phyloP scores from a whole-genome alignment of 2,797 vertebrate genomes.

The Menidia menidia region DNA sequence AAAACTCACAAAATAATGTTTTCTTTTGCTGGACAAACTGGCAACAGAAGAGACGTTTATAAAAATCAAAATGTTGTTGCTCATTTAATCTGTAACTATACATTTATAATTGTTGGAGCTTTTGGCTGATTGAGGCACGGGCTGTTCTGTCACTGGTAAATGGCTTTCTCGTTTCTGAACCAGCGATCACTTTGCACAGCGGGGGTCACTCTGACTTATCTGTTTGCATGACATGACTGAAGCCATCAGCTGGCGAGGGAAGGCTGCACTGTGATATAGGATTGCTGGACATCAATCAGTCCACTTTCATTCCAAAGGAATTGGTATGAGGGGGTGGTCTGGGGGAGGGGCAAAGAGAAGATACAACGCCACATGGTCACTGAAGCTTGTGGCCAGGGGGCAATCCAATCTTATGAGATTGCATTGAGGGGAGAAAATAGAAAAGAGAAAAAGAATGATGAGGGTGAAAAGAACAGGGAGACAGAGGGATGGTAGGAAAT shows the following conservation, averaged over 20 bases:
- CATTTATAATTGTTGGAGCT: slow-evolving; percentile 24
- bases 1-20: slow-evolving; percentile 79
- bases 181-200: slow-evolving; percentile 74
- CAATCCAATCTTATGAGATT: slow-evolving; percentile 80
- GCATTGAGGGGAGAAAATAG: slow-evolving; percentile 58
- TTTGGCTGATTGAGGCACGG: slow-evolving; percentile 16
- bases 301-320: slow-evolving; percentile 74
- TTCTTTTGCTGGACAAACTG: slow-evolving; percentile 85
- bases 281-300: slow-evolving; percentile 85
- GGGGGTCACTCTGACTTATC: slow-evolving; percentile 80
- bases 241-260: slow-evolving; percentile 82
- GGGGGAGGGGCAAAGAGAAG: slow-evolving; percentile 33
- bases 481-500: slow-evolving; percentile 45
- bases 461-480: slow-evolving; percentile 27
- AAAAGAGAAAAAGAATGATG: slow-evolving; percentile 65
- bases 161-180: slow-evolving; percentile 56
- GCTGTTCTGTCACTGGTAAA: slow-evolving; percentile 52
- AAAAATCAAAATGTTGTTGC: slow-evolving; percentile 16
- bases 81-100: slow-evolving; percentile 41
- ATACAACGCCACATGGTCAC: slow-evolving; percentile 73
- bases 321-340: slow-evolving; percentile 41
- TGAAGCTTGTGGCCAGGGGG: slow-evolving; percentile 68
- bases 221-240: slow-evolving; percentile 76
- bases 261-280: slow-evolving; percentile 78
- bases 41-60: slow-evolving; percentile 16